These are phyloP conservation scores for Diglossa cyanea DNA, from an alignment of 2,797 vertebrate genomes.

Conservation along the genomic window DNA sequence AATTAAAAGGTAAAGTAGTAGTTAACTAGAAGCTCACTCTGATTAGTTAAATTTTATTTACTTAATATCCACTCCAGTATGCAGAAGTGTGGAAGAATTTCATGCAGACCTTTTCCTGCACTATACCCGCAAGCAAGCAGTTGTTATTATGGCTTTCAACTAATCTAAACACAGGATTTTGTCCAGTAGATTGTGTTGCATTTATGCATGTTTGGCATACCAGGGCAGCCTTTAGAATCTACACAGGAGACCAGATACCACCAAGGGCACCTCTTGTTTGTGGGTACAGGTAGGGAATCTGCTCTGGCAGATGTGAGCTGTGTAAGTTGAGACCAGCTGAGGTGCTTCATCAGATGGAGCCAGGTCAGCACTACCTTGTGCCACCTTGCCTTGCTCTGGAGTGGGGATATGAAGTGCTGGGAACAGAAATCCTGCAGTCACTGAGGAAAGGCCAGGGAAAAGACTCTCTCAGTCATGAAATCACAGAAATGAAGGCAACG, in stretches of 20 bases:
- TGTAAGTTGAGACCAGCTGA: not conserved
- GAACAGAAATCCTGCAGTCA: not conserved
- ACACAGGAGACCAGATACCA: not conserved
- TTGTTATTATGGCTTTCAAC: not conserved
- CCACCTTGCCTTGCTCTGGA: not conserved
- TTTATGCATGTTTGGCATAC: not conserved
- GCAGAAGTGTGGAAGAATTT: not conserved
- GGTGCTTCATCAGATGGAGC: not conserved
- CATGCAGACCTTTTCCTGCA: not conserved
- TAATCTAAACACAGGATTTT: not conserved
- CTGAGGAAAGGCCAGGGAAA: not conserved
- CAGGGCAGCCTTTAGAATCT: not conserved
- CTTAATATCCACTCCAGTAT: not conserved
- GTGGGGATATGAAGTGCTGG: accelerated
- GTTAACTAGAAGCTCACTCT: not conserved
- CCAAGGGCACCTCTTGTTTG: not conserved
- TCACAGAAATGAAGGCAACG: accelerated
- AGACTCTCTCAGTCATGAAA: not conserved
- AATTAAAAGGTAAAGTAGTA: not conserved
- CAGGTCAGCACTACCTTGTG: not conserved
- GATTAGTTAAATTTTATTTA: not conserved
- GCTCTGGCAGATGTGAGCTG: not conserved
- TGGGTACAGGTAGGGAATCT: not conserved
- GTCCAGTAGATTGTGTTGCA: not conserved
- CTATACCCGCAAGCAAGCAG: not conserved